Evolutionary conservation across 1,140 invertebrate species (phyloP).

Genomic region (Diorhabda sublineata): DNA sequence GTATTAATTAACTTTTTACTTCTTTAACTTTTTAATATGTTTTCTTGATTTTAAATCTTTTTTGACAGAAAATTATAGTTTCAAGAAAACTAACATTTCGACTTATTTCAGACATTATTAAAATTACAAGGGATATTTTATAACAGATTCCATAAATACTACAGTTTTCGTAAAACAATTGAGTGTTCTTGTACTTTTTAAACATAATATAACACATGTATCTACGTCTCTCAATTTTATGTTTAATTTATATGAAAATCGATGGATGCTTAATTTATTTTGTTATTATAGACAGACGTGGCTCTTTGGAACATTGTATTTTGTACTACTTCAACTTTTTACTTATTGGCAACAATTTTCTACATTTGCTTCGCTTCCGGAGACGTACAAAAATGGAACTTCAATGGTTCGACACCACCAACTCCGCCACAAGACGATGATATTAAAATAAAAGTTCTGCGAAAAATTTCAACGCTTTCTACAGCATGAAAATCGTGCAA

Average conservation of each 20-base stretch:
- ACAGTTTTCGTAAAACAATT: background rate
- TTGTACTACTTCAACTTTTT: conserved; percentile 26
- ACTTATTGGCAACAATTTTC: conserved; percentile 26
- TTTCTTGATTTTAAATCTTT: too few species aligned
- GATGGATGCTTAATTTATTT: background rate
- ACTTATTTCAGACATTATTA: too few species aligned
- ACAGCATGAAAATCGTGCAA: background rate
- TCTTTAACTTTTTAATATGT: too few species aligned
- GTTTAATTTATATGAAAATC: too few species aligned
- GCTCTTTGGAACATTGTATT: conserved; percentile 35
- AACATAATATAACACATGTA: too few species aligned
- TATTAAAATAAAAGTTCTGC: background rate
- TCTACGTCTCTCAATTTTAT: too few species aligned
- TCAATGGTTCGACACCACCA: background rate
- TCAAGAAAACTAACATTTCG: too few species aligned
- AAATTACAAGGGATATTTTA: background rate
- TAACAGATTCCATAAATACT: background rate
- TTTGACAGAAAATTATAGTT: too few species aligned
- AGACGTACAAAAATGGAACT: conserved; percentile 33
- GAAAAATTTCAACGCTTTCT: conserved; percentile 7
- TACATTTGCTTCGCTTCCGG: conserved; percentile 33
- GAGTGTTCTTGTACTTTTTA: too few species aligned
- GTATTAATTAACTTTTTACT: too few species aligned
- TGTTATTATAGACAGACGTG: conserved; percentile 25
- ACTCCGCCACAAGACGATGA: background rate